Evolutionary conservation across 1,140 invertebrate genomes (phyloP).

Genomic region (Drosophila tani): DNA sequence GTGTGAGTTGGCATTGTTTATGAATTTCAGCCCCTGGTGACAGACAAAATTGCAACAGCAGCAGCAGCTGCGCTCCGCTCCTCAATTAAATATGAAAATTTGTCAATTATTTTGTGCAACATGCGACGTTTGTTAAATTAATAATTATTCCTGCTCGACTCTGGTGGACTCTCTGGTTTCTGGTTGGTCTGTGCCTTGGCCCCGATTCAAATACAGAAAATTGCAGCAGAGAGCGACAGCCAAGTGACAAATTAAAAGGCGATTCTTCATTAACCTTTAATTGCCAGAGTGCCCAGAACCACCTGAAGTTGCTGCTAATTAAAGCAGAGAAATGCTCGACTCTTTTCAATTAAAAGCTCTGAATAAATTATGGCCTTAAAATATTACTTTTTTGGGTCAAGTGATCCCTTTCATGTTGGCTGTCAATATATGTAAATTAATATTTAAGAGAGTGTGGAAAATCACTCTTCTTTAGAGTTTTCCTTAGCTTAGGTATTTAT

Average conservation of each 20-base stretch:
- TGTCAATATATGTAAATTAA: background rate
- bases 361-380: slow-evolving; percentile 1
- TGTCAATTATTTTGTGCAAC: slow-evolving; percentile 83
- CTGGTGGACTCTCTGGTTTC: slow-evolving; percentile 10
- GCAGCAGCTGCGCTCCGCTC: slow-evolving; percentile 69
- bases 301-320: slow-evolving; percentile 37
- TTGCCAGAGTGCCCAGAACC: background rate
- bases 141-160: slow-evolving; percentile 73
- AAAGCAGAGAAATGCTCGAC: background rate
- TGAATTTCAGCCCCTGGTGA: slow-evolving; percentile 75
- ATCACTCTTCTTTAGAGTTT: background rate
- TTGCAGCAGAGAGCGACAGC: slow-evolving; percentile 18
- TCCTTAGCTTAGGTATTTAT: background rate
- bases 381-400: slow-evolving; percentile 4
- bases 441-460: background rate
- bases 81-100: slow-evolving; percentile 84
- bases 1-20: slow-evolving; percentile 73
- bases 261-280: slow-evolving; percentile 47
- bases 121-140: slow-evolving; percentile 82
- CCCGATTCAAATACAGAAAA: slow-evolving; percentile 33
- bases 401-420: background rate
- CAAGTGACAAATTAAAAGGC: slow-evolving; percentile 51
- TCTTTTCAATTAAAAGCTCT: background rate
- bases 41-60: slow-evolving; percentile 56
- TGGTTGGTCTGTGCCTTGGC: slow-evolving; percentile 31